A percentile compares a stretch with the other conserved stretches of the same genome.
phyloP scores from a whole-genome alignment of 64 coral and sea anemone species.

The Trachythela sp. region DNA sequence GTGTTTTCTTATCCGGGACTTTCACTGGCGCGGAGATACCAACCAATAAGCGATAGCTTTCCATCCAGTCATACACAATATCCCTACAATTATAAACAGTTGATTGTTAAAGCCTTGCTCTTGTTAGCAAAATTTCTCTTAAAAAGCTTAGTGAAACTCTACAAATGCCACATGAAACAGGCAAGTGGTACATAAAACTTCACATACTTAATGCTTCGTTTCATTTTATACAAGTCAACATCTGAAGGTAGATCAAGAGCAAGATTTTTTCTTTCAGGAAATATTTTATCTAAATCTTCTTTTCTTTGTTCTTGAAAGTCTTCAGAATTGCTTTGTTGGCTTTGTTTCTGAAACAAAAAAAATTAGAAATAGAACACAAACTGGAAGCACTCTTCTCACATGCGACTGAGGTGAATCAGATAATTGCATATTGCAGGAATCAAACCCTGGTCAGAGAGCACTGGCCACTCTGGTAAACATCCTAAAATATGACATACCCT shows the following conservation, averaged over 20 bases:
- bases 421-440: no score
- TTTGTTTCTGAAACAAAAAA: neutral
- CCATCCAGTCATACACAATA: slow-evolving; percentile 95
- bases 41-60: slow-evolving; percentile 76
- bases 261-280: neutral
- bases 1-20: slow-evolving; percentile 29
- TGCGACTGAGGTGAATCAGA: no score
- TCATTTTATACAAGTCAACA: slow-evolving; percentile 12
- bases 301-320: neutral
- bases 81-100: slow-evolving; percentile 40
- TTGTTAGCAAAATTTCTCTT: neutral
- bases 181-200: neutral
- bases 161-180: neutral
- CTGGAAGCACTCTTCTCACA: no score
- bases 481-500: neutral
- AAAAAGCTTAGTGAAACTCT: no score
- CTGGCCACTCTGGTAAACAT: no score
- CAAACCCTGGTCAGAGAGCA: no score
- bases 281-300: neutral
- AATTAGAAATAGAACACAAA: neutral
- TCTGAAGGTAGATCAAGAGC: slow-evolving; percentile 21
- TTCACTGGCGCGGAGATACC: slow-evolving; percentile 71
- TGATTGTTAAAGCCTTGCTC: neutral
- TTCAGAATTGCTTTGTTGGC: neutral
- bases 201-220: neutral